Base-by-base conservation (phyloP, 2,797 vertebrate species). In the Acanthornis magna region DNA sequence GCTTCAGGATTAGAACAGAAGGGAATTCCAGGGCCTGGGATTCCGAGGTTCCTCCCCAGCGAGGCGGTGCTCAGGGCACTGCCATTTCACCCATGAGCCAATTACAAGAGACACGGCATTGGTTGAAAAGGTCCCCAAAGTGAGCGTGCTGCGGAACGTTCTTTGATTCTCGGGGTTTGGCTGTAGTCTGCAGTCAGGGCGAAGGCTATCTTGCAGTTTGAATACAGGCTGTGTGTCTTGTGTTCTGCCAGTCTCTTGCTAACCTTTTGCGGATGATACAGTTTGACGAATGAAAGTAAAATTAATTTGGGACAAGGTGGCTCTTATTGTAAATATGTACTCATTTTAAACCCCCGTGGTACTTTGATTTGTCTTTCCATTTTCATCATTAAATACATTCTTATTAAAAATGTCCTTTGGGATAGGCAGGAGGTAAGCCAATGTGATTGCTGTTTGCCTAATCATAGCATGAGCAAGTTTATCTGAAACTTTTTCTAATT, bases 281-380 rank as follows among this genome's bases (percentile, higher is more conserved):
- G 97, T 92, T 97, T 98, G 98, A 98, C 96, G 97, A 98, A 98
- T 58, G 34, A 97, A 95, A 97, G 97, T 98, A 98, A 98, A 98
- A 98, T 98, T 98, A 97, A 97, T 97, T 97, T 97, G 97, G 97
- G 91, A 95, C 70, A 95, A 96, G 96, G 93, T 98, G 97, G 97
- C 98, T 98, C 98, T 97, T 98, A 97, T 90, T 99, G 99, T 99
- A 99, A 99, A 99, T 99, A 99, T 98, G 97, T 98, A 98, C 98
- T 98, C 98, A 98, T 98, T 99, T 98, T 96, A 97, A 98, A 97
- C 98, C 98, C 98, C 97, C 94, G 98, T 99, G 98, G 98, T 98
- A 98, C 98, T 98, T 98, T 98, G 98, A 98, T 98, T 98, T 98
- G 97, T 99, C 98, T 99, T 98, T 97, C 97, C 98, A 97, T 98